A percentile compares a stretch with the other conserved stretches of the same genome.
Evolutionary conservation across 2,113 vertebrate species (phyloP).

Genomic region (Phaethon lepturus): DNA sequence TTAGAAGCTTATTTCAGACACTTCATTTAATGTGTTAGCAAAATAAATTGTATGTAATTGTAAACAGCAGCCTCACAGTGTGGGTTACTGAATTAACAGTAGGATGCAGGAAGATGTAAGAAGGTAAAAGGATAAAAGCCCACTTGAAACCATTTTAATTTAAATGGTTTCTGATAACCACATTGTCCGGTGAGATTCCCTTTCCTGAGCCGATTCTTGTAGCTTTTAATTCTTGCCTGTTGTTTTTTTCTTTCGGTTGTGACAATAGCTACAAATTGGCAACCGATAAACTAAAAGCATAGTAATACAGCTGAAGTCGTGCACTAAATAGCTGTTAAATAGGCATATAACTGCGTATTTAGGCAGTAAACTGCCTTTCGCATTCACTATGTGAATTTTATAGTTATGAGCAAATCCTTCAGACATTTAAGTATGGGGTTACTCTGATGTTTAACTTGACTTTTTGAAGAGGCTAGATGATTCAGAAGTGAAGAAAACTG

Average conservation of each 20-base stretch:
- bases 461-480: neutral
- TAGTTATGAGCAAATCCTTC: neutral
- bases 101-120: neutral
- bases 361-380: neutral
- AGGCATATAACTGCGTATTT: neutral
- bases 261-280: neutral
- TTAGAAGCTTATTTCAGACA: constrained; percentile 54
- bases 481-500: neutral
- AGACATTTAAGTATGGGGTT: neutral
- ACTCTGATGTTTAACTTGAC: neutral
- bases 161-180: neutral
- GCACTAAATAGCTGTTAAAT: neutral
- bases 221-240: neutral
- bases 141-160: constrained; percentile 5
- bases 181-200: neutral
- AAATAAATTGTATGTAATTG: constrained; percentile 48
- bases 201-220: neutral
- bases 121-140: constrained; percentile 22
- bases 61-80: constrained; percentile 31
- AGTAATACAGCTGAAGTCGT: neutral
- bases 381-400: neutral
- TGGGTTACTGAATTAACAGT: constrained; percentile 28
- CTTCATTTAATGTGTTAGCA: constrained; percentile 51
- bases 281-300: neutral
- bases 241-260: neutral